phyloP scores from a whole-genome alignment of 2,888 invertebrate genomes.

The Arrhopalites spinosus region DNA sequence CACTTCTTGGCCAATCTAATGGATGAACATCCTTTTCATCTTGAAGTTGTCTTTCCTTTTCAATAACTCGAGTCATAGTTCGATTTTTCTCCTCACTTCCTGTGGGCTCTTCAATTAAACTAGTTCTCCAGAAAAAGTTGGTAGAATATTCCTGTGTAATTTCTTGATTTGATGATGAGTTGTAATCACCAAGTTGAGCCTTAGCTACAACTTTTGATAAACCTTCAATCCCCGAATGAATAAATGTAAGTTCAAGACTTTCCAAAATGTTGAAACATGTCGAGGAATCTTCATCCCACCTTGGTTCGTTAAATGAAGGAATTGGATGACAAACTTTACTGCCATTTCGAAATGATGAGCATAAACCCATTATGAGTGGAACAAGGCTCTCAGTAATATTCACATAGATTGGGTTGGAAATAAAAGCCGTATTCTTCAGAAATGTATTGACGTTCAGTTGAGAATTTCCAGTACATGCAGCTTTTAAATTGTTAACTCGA shows the following conservation, averaged over 20 bases:
- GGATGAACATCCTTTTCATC: slow-evolving; percentile 8
- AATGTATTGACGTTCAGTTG: slow-evolving; percentile 50
- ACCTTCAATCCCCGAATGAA: slow-evolving; percentile 63
- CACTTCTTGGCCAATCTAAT: slow-evolving; percentile 64
- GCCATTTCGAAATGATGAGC: background rate
- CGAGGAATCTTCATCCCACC: slow-evolving; percentile 44
- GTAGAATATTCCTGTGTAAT: slow-evolving; percentile 45
- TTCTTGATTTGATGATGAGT: slow-evolving; percentile 27
- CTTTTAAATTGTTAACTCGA: slow-evolving; percentile 59
- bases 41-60: slow-evolving; percentile 14
- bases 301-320: slow-evolving; percentile 24
- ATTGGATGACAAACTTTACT: slow-evolving; percentile 3
- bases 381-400: slow-evolving; percentile 22
- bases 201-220: slow-evolving; percentile 60
- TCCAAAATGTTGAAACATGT: slow-evolving; percentile 60
- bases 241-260: slow-evolving; percentile 59
- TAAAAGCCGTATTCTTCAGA: slow-evolving; percentile 34
- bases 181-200: slow-evolving; percentile 60
- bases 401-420: slow-evolving; percentile 39
- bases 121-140: slow-evolving; percentile 44
- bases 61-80: slow-evolving; percentile 32
- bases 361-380: slow-evolving; percentile 3
- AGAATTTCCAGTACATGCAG: slow-evolving; percentile 52
- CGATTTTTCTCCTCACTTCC: background rate
- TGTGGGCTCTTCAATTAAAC: background rate